Evolutionary conservation across 2,888 invertebrate species (phyloP).

Genomic region (Esperia sulphurella): DNA sequence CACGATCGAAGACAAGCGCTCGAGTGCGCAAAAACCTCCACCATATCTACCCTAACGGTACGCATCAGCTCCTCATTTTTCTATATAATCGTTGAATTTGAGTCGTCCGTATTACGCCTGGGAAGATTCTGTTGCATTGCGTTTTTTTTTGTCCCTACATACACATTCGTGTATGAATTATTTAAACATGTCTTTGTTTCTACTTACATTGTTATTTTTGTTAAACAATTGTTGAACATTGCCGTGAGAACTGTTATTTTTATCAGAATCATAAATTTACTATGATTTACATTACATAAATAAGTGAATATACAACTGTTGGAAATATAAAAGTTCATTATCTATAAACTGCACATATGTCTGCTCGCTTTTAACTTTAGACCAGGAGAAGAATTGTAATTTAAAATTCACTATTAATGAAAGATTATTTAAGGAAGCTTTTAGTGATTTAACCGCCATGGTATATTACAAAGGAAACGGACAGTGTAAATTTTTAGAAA

Average conservation of each 20-base stretch:
- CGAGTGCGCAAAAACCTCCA: constrained; percentile 55
- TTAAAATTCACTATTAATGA: too few species aligned
- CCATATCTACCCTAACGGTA: constrained; percentile 49
- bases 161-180: background rate
- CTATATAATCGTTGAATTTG: constrained; percentile 32
- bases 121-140: constrained; percentile 4
- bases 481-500: too few species aligned
- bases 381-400: too few species aligned
- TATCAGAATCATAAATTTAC: background rate
- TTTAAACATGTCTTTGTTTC: background rate
- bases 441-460: too few species aligned
- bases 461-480: too few species aligned
- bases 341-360: too few species aligned
- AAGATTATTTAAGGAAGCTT: too few species aligned
- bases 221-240: background rate
- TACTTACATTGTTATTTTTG: background rate
- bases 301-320: background rate
- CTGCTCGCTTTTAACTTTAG: too few species aligned
- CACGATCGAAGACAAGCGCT: constrained; percentile 55
- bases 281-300: background rate
- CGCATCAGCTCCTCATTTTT: constrained; percentile 47
- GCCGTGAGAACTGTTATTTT: background rate
- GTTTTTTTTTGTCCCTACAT: background rate
- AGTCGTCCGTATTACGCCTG: constrained; percentile 5
- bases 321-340: too few species aligned